Evolutionary conservation across 1,140 invertebrate genomes (phyloP).

Genomic region (Teleogryllus occipitalis): DNA sequence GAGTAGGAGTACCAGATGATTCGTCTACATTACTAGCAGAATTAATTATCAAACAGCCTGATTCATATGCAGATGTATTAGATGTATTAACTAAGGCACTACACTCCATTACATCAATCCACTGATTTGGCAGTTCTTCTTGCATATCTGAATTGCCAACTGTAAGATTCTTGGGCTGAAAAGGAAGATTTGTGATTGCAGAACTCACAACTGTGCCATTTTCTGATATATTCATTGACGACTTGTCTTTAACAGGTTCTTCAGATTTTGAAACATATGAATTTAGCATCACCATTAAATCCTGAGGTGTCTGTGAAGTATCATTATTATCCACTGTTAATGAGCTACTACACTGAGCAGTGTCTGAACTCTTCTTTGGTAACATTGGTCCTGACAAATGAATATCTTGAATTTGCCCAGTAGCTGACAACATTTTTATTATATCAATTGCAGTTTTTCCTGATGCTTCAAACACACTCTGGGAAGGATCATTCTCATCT

Average conservation of each 20-base stretch:
- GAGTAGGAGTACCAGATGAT: background rate
- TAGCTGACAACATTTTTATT: background rate
- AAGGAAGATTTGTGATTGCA: too few relatives aligned
- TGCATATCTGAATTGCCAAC: too few relatives aligned
- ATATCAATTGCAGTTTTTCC: conserved; percentile 4
- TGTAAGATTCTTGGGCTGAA: too few relatives aligned
- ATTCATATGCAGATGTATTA: background rate
- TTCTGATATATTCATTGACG: too few relatives aligned
- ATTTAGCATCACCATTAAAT: background rate
- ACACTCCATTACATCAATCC: conserved; percentile 1
- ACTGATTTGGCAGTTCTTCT: background rate
- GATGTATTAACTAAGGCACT: background rate
- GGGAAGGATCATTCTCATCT: background rate
- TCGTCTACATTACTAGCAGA: background rate
- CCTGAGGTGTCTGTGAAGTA: conserved; percentile 45
- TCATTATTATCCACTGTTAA: conserved; percentile 21
- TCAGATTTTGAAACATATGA: background rate
- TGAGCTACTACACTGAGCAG: background rate
- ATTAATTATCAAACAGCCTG: background rate
- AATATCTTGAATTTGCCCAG: conserved; percentile 14
- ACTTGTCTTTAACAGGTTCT: too few relatives aligned
- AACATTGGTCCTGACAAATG: conserved; percentile 8
- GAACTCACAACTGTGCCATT: too few relatives aligned
- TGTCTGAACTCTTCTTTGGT: background rate
- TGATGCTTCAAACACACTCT: conserved; percentile 12